These are phyloP conservation scores for Fukomys damarensis DNA, from an alignment of 2,113 vertebrate genomes.

Conservation along the genomic window DNA sequence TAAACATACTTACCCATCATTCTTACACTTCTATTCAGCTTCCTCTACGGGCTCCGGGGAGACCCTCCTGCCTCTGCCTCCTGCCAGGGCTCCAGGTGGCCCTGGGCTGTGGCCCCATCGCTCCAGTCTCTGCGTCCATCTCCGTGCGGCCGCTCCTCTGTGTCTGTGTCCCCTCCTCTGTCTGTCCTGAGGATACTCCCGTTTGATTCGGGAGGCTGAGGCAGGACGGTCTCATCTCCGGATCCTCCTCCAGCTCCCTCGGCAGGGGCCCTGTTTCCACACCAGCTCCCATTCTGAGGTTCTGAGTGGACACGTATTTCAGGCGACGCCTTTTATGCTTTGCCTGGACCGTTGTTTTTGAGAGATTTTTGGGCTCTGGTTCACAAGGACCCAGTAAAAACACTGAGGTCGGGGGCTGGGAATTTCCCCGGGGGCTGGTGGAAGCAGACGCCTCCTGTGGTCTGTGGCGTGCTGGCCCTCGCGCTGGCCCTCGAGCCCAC, in stretches of 20 bases:
- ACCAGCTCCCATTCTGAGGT: too few relatives aligned
- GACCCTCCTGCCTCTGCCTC: not conserved
- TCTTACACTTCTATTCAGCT: not conserved
- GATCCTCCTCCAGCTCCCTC: too few relatives aligned
- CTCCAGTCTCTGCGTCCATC: not conserved
- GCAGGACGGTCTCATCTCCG: not conserved
- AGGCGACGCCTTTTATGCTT: too few relatives aligned
- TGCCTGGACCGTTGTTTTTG: not conserved
- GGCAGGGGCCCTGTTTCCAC: too few relatives aligned
- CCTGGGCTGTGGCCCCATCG: not conserved
- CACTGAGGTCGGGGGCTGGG: too few relatives aligned
- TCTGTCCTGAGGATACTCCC: not conserved
- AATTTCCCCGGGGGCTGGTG: too few relatives aligned
- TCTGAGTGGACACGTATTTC: too few relatives aligned
- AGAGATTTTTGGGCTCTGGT: not conserved
- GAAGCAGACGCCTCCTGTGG: too few relatives aligned
- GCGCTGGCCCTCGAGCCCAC: too few relatives aligned
- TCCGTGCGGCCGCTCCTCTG: not conserved
- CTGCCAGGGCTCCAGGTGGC: not conserved
- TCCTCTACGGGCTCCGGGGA: not conserved
- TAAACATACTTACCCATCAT: not conserved
- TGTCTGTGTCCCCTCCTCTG: not conserved
- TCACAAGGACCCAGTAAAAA: too few relatives aligned
- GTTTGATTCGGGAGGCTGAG: not conserved
- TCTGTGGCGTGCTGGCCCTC: too few relatives aligned